Percentiles rank a stretch among this genome's conserved stretches.
These are phyloP conservation scores for Myocastor coypus DNA, from an alignment of 2,113 vertebrate species.

Conservation along the genomic window DNA sequence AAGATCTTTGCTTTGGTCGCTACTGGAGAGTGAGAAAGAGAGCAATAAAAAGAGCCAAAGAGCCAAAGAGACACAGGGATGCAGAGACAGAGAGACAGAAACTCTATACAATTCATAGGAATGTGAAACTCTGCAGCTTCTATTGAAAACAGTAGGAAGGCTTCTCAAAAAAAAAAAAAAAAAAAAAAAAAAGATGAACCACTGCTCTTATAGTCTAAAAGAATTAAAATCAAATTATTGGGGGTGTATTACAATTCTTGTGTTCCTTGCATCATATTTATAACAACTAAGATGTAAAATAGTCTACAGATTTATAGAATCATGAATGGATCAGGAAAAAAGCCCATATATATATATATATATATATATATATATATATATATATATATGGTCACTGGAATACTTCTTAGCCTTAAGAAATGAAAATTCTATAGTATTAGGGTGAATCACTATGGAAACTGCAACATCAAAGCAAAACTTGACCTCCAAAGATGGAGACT, in stretches of 20 bases:
- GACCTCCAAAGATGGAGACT: not conserved
- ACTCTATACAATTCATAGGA: not conserved
- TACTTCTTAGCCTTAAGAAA: not conserved
- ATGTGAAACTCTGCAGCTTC: not conserved
- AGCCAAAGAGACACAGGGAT: not conserved
- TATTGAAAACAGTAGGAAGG: not conserved
- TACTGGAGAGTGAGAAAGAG: not conserved
- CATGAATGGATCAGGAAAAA: not conserved
- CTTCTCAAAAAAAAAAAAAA: not conserved
- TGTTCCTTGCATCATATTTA: not conserved
- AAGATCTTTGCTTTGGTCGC: not conserved
- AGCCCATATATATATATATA: not conserved
- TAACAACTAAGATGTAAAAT: not conserved
- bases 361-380: not conserved
- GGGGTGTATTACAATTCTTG: not conserved
- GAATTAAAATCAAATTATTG: not conserved
- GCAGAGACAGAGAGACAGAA: not conserved
- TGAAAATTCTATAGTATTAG: not conserved
- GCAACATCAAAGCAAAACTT: not conserved
- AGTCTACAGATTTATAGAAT: not conserved
- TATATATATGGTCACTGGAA: not conserved
- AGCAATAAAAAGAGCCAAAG: not conserved
- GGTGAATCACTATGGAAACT: not conserved
- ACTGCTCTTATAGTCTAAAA: not conserved
- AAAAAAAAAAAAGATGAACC: too few species aligned